A percentile compares a stretch with the other conserved stretches of the same genome.
Evolutionary conservation across 2,888 invertebrate species (phyloP).

Genomic region (Petrolisthes cinctipes): DNA sequence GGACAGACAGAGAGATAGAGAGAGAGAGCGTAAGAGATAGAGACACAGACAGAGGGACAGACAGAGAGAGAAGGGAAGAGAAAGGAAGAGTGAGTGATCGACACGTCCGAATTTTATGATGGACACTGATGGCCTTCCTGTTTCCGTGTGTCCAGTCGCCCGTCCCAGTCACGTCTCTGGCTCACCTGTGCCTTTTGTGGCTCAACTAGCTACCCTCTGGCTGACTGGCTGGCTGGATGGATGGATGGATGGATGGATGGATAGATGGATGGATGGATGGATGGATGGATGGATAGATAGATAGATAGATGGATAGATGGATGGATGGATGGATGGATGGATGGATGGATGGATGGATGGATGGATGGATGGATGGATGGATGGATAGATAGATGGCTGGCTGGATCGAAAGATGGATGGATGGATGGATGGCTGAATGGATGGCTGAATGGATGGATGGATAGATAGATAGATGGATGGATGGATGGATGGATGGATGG

Average conservation of each 20-base stretch:
- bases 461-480: too few species aligned
- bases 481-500: too few species aligned
- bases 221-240: background rate
- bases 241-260: background rate
- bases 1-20: slow-evolving; percentile 6
- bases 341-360: too few species aligned
- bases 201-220: too few species aligned
- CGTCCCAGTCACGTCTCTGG: background rate
- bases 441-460: too few species aligned
- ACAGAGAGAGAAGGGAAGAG: background rate
- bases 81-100: background rate
- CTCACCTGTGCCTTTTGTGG: background rate
- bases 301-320: background rate
- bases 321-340: background rate
- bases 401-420: too few species aligned
- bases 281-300: background rate
- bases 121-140: slow-evolving; percentile 31
- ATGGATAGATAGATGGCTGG: too few species aligned
- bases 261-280: too few species aligned
- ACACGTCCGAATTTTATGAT: slow-evolving; percentile 29
- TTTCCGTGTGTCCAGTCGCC: slow-evolving; percentile 25
- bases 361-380: too few species aligned
- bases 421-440: too few species aligned
- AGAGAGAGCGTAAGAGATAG: background rate
- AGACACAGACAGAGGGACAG: background rate